Percentiles rank a stretch among this genome's conserved stretches.
phyloP scores from a whole-genome alignment of 1,140 invertebrate species.

The Ceratosolen solmsi region DNA sequence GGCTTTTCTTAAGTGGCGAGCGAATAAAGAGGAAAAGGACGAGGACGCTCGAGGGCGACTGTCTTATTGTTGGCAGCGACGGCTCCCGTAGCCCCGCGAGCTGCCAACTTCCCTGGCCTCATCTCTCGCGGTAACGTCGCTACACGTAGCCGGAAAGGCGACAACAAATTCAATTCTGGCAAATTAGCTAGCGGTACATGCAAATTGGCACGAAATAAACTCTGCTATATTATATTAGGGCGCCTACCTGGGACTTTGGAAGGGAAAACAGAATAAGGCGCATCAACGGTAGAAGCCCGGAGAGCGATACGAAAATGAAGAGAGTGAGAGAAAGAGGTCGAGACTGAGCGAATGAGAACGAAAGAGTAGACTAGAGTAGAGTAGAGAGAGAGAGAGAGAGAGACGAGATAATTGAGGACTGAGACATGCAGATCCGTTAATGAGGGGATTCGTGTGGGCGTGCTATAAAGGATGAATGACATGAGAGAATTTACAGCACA shows the following conservation, averaged over 20 bases:
- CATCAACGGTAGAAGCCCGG: neutral
- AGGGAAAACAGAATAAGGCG: conserved; percentile 68
- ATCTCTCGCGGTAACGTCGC: neutral
- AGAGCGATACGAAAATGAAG: too few relatives aligned
- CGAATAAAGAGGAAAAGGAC: neutral
- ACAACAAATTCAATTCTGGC: conserved; percentile 68
- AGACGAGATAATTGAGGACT: conserved; percentile 69
- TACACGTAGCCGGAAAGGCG: conserved; percentile 63
- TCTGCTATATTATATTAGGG: conserved; percentile 72
- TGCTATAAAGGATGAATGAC: conserved; percentile 54
- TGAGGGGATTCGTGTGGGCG: conserved; percentile 66
- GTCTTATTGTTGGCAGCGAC: neutral
- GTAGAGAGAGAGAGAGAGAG: conserved; percentile 9
- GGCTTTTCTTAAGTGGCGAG: neutral
- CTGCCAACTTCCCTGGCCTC: neutral
- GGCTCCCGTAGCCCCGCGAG: neutral
- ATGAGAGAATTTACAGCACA: conserved; percentile 29
- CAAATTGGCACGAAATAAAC: conserved; percentile 73
- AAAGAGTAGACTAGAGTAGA: neutral
- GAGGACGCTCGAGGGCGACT: too few relatives aligned
- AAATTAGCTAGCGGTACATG: conserved; percentile 71
- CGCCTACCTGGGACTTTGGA: conserved; percentile 69
- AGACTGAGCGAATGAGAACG: conserved; percentile 7
- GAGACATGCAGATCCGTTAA: conserved; percentile 72
- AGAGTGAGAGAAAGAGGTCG: neutral